Evolutionary conservation across 2,113 vertebrate genomes (phyloP), one percentile per base, ranked within the genome.

Genomic region (Petrocephalus zakoni): DNA sequence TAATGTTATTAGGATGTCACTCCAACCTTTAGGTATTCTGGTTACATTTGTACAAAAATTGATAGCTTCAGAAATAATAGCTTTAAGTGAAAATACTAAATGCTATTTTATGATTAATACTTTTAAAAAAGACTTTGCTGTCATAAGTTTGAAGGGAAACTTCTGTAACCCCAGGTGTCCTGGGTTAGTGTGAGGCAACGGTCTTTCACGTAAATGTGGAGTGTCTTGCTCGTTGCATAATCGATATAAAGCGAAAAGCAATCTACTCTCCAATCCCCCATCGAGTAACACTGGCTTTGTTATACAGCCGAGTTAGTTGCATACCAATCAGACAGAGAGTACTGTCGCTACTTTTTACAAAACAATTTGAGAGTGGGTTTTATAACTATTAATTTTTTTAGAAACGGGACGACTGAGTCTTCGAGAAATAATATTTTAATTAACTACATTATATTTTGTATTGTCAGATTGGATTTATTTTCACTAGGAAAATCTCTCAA

Each of bases 221-320:
- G 91, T 90, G 51, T 86, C 87, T 83, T 87, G 29, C 61, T 87
- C 25, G 58, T 46, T 87, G 42, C 83, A 81, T 88, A 78, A 37
- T 61, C 34, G 64, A 86, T 88, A 87, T 34, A 49, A 92, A 89
- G 82, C 82, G 88, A 85, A 89, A 89, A 90, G 47, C 78, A 53
- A 87, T 88, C 37, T 82, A 88, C 84, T 87, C 86, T 83, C 51
- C 86, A 87, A 51, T 47, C 46, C 86, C 86, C 86, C 37, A n/a
- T 3, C 34, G 83, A 87, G 10, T 0, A 6, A 58, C 21, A 42
- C 8, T 11, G 82, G 49, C 88, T 90, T 91, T 92, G 92, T 91
- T 84, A 89, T 85, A 5, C 17, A 22, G 53, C 13, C 53, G 25
- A 15, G 47, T 49, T 29, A 34, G 42, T 85, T 68, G 82, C 56